phyloP scores from a whole-genome alignment of 2,797 vertebrate genomes.

The Parauchenoglanis ngamensis region DNA sequence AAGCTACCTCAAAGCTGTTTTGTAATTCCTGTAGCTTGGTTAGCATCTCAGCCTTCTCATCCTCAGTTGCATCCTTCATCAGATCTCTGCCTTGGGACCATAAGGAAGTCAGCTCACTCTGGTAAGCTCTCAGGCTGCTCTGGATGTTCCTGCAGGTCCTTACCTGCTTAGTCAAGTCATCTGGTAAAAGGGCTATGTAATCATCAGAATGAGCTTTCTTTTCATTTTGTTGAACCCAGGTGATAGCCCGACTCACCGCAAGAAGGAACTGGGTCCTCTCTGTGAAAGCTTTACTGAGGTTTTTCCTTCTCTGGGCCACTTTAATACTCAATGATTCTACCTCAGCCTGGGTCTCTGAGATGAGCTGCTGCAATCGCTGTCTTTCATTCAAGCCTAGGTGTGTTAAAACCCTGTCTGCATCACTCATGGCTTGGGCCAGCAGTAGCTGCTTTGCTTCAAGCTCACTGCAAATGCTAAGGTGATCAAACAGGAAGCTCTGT shows the following conservation, averaged over 20 bases:
- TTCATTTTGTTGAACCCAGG: conserved; percentile 91
- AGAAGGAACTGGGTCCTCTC: conserved; percentile 94
- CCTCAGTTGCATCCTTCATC: conserved; percentile 87
- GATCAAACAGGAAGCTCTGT: conserved; percentile 90
- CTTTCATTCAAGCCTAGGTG: conserved; percentile 91
- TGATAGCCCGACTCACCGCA: conserved; percentile 84
- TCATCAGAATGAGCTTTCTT: conserved; percentile 82
- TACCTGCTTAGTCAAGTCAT: conserved; percentile 90
- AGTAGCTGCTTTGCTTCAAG: conserved; percentile 90
- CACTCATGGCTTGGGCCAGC: conserved; percentile 83
- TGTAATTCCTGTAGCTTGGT: conserved; percentile 88
- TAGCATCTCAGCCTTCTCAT: conserved; percentile 87
- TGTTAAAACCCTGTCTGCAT: conserved; percentile 85
- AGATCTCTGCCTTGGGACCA: conserved; percentile 92
- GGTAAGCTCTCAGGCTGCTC: conserved; percentile 85
- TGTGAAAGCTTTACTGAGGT: conserved; percentile 92
- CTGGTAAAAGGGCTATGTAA: conserved; percentile 90
- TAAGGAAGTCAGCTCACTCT: conserved; percentile 85
- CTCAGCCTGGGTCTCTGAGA: conserved; percentile 84
- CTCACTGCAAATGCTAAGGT: conserved; percentile 89
- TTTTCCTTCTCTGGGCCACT: conserved; percentile 87
- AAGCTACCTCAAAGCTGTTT: conserved; percentile 80
- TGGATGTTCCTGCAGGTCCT: conserved; percentile 82
- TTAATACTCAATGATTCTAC: conserved; percentile 82
- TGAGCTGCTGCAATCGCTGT: conserved; percentile 84